phyloP scores from a whole-genome alignment of 2,797 vertebrate species.

The Molossus alvarezi region DNA sequence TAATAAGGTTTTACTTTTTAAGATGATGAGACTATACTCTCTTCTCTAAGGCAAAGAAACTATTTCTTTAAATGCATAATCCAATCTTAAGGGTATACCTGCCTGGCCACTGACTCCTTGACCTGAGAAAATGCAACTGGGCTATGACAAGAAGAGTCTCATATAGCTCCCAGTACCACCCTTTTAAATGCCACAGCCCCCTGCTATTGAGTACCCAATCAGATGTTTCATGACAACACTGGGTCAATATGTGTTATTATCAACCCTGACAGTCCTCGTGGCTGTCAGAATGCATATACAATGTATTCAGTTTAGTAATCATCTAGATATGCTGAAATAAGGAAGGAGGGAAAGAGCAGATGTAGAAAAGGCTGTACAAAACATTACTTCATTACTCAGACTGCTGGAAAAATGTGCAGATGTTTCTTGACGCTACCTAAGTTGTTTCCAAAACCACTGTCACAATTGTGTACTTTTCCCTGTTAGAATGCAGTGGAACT shows the following conservation, averaged over 20 bases:
- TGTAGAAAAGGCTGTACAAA: constrained; percentile 41
- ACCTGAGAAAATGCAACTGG: constrained; percentile 33
- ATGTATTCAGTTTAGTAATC: constrained; percentile 55
- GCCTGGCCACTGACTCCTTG: constrained; percentile 2
- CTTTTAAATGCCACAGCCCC: not conserved
- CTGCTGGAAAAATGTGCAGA: constrained; percentile 80
- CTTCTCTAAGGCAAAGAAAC: constrained; percentile 52
- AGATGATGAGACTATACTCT: not conserved
- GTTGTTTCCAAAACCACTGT: constrained; percentile 80
- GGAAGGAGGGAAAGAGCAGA: not conserved
- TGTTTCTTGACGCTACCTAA: constrained; percentile 83
- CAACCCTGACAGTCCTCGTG: not conserved
- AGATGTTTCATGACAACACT: not conserved
- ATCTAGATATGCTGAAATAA: constrained; percentile 59
- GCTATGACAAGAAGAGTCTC: not conserved
- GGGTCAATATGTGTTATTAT: not conserved
- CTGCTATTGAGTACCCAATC: not conserved
- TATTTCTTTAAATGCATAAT: constrained; percentile 51
- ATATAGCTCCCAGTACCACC: not conserved
- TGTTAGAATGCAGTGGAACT: constrained; percentile 77
- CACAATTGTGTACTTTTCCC: constrained; percentile 77
- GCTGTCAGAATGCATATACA: constrained; percentile 40
- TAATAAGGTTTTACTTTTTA: constrained; percentile 7
- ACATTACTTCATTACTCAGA: constrained; percentile 70
- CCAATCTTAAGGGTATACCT: not conserved